Evolutionary conservation across 2,888 invertebrate species (phyloP), one percentile per base, ranked within the genome.

Genomic region (Stratiomys singularior): DNA sequence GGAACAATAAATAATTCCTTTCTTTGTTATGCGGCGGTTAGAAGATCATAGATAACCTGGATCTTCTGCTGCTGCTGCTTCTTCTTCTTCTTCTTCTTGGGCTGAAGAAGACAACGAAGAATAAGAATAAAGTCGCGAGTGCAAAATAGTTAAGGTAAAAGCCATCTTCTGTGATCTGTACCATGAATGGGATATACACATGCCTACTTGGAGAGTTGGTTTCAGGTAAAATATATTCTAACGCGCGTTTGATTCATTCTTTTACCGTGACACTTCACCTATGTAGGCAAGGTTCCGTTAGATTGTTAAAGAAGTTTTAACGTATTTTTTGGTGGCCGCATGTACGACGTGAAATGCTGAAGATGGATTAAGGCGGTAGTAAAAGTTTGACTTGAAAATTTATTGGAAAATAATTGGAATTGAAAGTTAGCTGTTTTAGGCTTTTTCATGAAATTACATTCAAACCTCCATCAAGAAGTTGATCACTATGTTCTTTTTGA

Each of bases 161-260:
- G 60, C 23, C 25, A 44, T 67, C 44, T 44, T 44, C 67, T 21
- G 18, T 7, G 25, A 60, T 52, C 37, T 15, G 52, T 52, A 52
- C 3, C 37, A 37, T 9, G 37, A 37, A 37, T 5, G 37, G 3
- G 37, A n/a, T 37, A 9, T 37, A 37, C 37, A 37, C 9, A 37
- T 37, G 37, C n/a, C n/a, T 37, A 37, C 37, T 37, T 9, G 9
- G 3, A 37, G 30, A 30, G 5, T n/a, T 30, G 37, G n/a, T 30
- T 28, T 18, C 18, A n/a, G 64, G 23, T 64, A 23, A 5, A 37
- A 9, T 37, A 37, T 37, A 9, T 67, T 44, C 21, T 37, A 37
- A 27, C 67, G 67, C 67, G 67, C 44, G 67, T 37, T 67, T 44
- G 23, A 67, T n/a, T 23, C 67, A 67, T 67, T 67, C 67, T 67